Evolutionary conservation across 2,888 invertebrate genomes (phyloP).

Genomic region (Gnatocerus cornutus): DNA sequence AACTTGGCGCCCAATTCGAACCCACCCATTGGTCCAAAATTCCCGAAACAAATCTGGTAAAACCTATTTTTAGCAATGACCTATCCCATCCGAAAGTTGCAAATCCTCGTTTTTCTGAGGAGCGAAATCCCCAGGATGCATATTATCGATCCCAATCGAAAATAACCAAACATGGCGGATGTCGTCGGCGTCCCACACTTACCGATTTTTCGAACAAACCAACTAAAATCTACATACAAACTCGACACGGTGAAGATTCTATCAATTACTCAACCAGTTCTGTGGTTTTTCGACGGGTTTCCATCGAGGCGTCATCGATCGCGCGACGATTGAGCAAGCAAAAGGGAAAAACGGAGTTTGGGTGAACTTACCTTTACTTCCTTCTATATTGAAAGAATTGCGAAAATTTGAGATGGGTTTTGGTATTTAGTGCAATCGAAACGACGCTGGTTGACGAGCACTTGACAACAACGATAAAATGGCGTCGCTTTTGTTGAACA

Average conservation of each 20-base stretch:
- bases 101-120: neutral
- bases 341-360: slow-evolving; percentile 15
- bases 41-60: neutral
- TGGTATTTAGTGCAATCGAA: neutral
- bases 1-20: neutral
- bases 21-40: neutral
- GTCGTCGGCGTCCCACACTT: slow-evolving; percentile 38
- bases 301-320: slow-evolving; percentile 36
- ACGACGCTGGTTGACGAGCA: neutral
- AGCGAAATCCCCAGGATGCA: neutral
- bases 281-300: slow-evolving; percentile 15
- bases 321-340: slow-evolving; percentile 20
- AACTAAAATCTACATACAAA: slow-evolving; percentile 15
- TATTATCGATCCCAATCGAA: neutral
- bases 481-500: no score
- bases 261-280: slow-evolving; percentile 2
- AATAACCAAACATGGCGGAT: slow-evolving; percentile 23
- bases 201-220: slow-evolving; percentile 27
- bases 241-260: slow-evolving; percentile 22
- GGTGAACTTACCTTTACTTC: slow-evolving; percentile 9
- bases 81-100: neutral
- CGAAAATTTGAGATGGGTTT: neutral
- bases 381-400: slow-evolving; percentile 21
- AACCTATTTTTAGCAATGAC: neutral
- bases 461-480: neutral